These are phyloP conservation scores for Lipophrys pholis DNA, from an alignment of 2,113 vertebrate species.

Conservation along the genomic window DNA sequence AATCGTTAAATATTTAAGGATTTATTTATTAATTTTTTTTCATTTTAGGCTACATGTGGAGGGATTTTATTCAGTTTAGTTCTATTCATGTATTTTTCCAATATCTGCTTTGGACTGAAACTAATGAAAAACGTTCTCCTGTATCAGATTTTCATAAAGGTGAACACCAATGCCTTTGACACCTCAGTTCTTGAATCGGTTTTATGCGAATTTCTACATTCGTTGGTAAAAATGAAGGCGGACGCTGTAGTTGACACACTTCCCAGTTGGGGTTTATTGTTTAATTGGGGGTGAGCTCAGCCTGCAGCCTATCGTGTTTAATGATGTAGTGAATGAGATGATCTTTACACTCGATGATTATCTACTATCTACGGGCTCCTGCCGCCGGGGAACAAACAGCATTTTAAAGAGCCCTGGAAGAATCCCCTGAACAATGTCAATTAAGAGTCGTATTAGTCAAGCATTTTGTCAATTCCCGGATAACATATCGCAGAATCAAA, in stretches of 20 bases:
- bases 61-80: too few species aligned
- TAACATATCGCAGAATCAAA: conserved; percentile 4
- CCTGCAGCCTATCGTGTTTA: neutral
- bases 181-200: too few species aligned
- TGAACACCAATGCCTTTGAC: too few species aligned
- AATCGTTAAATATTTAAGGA: too few species aligned
- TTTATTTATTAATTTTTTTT: too few species aligned
- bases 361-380: conserved; percentile 7
- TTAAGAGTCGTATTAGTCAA: conserved; percentile 58
- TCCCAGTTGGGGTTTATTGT: neutral
- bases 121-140: too few species aligned
- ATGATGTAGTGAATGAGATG: neutral
- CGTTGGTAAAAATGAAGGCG: too few species aligned
- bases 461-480: conserved; percentile 32
- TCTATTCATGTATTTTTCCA: too few species aligned
- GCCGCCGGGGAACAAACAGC: conserved; percentile 26
- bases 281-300: neutral
- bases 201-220: too few species aligned
- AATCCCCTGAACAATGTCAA: conserved; percentile 28
- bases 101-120: too few species aligned
- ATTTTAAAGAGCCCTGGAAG: conserved; percentile 45
- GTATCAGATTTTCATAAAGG: too few species aligned
- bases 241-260: conserved; percentile 4
- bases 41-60: too few species aligned
- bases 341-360: conserved; percentile 22